Conservation (phyloP, 2,113 vertebrate species). For the human (Homo sapiens) region GRCh38 chrX:56359501-56360000, state of each 20-base stretch:
- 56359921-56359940: neutral
- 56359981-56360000: neutral
- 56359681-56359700: neutral
- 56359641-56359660: neutral
- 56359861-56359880: neutral
- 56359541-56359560: too few species aligned
- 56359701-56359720: neutral
- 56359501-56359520: too few species aligned
- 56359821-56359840: neutral
- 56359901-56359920: neutral
- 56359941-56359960: neutral
- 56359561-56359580: too few species aligned
- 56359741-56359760: neutral
- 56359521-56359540: too few species aligned
- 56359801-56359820: neutral
- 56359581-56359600: too few species aligned
- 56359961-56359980: neutral
- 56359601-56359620: too few species aligned
- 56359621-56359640: neutral
- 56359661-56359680: neutral
- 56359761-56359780: too few species aligned
- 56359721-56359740: neutral
- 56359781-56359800: neutral
- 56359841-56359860: neutral
- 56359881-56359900: neutral